Evolutionary conservation across 2,888 invertebrate species (phyloP), one percentile per base, ranked within the genome.

Genomic region (Asteroscopus sphinx): DNA sequence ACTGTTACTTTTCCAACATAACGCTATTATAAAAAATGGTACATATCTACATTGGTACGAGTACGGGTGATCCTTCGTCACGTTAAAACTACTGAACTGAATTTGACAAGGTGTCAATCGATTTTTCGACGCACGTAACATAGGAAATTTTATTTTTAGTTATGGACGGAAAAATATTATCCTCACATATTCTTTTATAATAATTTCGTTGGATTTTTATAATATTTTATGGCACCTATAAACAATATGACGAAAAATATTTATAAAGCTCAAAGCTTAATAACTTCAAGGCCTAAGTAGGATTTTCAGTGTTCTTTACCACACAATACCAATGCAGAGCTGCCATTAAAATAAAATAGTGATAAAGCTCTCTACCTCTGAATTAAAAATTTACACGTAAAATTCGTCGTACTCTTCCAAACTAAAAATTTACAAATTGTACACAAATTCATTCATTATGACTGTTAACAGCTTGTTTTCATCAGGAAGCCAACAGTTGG

Each of bases 401-500:
- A 41, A 42, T 42, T 41, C 9, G 17, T 42, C n/a, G 9, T 21
- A 7, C 7, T 1, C 9, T 16, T n/a, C 13, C n/a, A n/a, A n/a
- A n/a, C n/a, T n/a, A 33, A 15, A 40, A 13, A 47, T 25, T 15
- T 45, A 40, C 8, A 39, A 49, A 42, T 12, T 6, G 0, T 16
- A 32, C 12, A 45, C 32, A 44, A 52, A 51, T 39, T 16, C 33
- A 53, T 42, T 58, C 7, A 51, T 59, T 30, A 35, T 37, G 52
- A 35, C 12, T 25, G 17, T 47, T 33, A 42, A 41, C 54, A 54
- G 54, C 37, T 51, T 48, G 39, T 44, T 42, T 48, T 45, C 35
- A 39, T 42, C 53, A 52, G 47, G 49, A 49, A 67, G 45, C 48
- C 58, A 73, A 69, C 70, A 66, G 56, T 74, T 70, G 59, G 45